A percentile compares a stretch with the other conserved stretches of the same genome.
These are phyloP conservation scores for Belonocnema kinseyi DNA, from an alignment of 1,140 invertebrate species.

Conservation along the genomic window DNA sequence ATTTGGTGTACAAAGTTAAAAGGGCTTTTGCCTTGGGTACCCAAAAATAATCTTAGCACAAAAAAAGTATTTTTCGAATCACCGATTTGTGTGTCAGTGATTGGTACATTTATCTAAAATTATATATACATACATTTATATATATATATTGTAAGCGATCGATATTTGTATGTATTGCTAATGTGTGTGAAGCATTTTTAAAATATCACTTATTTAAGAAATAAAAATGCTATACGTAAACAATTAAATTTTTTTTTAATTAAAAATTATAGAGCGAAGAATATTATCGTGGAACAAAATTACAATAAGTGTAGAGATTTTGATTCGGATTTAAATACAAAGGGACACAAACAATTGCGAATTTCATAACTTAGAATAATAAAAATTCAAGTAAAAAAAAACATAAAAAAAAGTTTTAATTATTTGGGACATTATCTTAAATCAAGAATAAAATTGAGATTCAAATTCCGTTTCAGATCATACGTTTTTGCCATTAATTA, in stretches of 20 bases:
- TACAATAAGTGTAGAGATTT: too few relatives aligned
- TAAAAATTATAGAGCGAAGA: conserved; percentile 8
- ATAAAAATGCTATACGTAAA: conserved; percentile 31
- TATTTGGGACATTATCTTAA: too few relatives aligned
- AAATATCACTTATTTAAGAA: conserved; percentile 35
- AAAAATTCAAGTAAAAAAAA: too few relatives aligned
- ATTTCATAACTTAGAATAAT: too few relatives aligned
- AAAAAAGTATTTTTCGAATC: conserved; percentile 33
- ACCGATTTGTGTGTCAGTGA: conserved; percentile 22
- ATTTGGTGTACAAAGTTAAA: conserved; percentile 13
- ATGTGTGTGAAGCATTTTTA: conserved; percentile 31
- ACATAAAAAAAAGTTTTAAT: too few relatives aligned
- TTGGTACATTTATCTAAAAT: conserved; percentile 30
- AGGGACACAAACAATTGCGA: too few relatives aligned
- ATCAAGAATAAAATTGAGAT: too few relatives aligned
- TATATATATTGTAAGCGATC: conserved; percentile 35
- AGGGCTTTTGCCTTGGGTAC: conserved; percentile 41
- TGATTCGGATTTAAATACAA: too few relatives aligned
- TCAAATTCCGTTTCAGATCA: too few relatives aligned
- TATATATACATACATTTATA: conserved; percentile 29
- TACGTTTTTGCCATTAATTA: too few relatives aligned
- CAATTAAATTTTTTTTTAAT: conserved; percentile 14
- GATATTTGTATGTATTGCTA: conserved; percentile 39
- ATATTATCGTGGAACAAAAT: neutral
- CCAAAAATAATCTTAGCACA: conserved; percentile 47